Conservation (phyloP, 1,140 invertebrate species). For the Augochlora pura region DNA sequence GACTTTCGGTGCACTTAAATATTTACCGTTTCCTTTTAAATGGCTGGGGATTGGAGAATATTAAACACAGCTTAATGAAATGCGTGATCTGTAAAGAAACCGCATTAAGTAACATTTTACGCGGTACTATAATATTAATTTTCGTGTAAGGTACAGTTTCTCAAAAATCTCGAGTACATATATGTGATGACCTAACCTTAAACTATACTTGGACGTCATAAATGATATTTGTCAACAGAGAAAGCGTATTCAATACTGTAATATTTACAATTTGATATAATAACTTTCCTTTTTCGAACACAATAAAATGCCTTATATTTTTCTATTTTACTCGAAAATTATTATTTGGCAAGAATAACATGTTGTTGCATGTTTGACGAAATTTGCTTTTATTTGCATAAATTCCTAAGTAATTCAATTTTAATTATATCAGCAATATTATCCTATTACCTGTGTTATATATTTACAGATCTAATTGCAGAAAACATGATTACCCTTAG, state of each 20-base stretch:
- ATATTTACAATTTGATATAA: not conserved
- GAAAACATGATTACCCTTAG: slow-evolving; percentile 88
- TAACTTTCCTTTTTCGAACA: not conserved
- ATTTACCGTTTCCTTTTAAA: slow-evolving; percentile 40
- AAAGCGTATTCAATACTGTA: not conserved
- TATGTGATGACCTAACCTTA: slow-evolving; percentile 35
- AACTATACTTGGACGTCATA: slow-evolving; percentile 15
- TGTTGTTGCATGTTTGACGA: not conserved
- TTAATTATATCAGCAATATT: not conserved
- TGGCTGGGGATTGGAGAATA: not conserved
- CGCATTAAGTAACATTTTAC: not conserved
- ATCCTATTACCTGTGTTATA: not conserved
- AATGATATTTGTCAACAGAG: not conserved
- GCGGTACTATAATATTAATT: not conserved
- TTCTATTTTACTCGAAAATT: not conserved
- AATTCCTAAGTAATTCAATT: not conserved
- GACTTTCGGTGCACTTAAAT: slow-evolving; percentile 30
- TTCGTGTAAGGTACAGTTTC: slow-evolving; percentile 13
- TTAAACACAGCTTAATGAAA: slow-evolving; percentile 7
- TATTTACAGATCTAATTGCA: slow-evolving; percentile 11
- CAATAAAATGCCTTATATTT: not conserved
- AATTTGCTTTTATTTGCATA: not conserved
- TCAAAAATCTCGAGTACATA: not conserved
- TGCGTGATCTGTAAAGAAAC: not conserved
- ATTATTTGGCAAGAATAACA: not conserved